A percentile compares a stretch with the other conserved stretches of the same genome.
phyloP scores from a whole-genome alignment of 2,797 vertebrate genomes.

The Champsocephalus gunnari region DNA sequence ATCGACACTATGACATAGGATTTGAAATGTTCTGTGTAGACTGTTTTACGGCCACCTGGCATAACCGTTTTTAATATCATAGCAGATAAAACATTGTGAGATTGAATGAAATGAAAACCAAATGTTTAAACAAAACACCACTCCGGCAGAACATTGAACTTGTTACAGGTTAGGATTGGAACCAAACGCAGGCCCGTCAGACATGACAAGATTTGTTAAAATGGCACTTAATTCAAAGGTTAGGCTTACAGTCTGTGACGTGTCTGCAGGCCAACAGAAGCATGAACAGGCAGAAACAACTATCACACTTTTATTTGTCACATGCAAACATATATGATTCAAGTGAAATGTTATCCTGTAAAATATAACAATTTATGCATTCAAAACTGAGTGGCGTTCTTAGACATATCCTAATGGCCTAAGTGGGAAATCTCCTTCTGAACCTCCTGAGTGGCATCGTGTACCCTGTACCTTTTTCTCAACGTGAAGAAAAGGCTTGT shows the following conservation, averaged over 20 bases:
- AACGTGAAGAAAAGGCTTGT: too few relatives aligned
- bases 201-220: conserved; percentile 1
- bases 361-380: too few relatives aligned
- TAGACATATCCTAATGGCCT: too few relatives aligned
- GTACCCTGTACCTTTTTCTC: too few relatives aligned
- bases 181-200: conserved; percentile 1
- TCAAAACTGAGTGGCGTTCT: too few relatives aligned
- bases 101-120: conserved; percentile 9
- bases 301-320: too few relatives aligned
- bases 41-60: not conserved
- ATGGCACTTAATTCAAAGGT: conserved; percentile 12
- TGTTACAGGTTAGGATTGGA: not conserved
- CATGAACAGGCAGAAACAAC: too few relatives aligned
- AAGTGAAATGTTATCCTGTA: too few relatives aligned
- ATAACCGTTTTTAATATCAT: not conserved
- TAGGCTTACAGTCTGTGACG: not conserved
- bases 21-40: not conserved
- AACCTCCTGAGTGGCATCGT: too few relatives aligned
- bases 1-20: not conserved
- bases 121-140: not conserved
- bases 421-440: too few relatives aligned
- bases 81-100: conserved; percentile 4
- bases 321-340: too few relatives aligned
- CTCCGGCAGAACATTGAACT: not conserved
- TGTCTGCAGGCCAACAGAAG: not conserved